Evolutionary conservation across 2,888 invertebrate species (phyloP).

Genomic region (Stenchaetothrips biformis): DNA sequence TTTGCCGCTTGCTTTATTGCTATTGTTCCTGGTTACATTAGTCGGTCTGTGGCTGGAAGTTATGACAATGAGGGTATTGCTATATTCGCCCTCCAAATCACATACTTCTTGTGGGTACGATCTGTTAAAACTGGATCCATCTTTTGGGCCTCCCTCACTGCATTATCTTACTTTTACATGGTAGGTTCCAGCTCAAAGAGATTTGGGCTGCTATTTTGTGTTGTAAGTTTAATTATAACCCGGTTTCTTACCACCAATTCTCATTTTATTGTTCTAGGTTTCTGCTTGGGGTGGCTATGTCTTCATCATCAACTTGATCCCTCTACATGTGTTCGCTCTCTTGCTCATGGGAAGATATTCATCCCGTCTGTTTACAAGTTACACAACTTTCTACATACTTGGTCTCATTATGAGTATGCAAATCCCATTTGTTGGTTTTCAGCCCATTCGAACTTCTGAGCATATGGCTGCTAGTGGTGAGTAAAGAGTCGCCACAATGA

Average conservation of each 20-base stretch:
- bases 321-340: constrained; percentile 92
- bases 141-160: constrained; percentile 91
- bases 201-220: not conserved
- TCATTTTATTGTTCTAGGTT: constrained; percentile 55
- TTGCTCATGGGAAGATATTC: constrained; percentile 94
- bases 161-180: constrained; percentile 99
- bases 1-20: constrained; percentile 99
- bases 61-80: constrained; percentile 99
- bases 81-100: constrained; percentile 97
- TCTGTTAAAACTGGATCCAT: constrained; percentile 96
- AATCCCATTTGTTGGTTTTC: constrained; percentile 93
- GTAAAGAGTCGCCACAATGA: constrained; percentile 33
- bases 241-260: not conserved
- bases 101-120: constrained; percentile 97
- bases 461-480: constrained; percentile 96
- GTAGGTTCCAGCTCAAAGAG: constrained; percentile 52
- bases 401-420: constrained; percentile 97
- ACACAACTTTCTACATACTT: constrained; percentile 93
- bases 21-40: constrained; percentile 98
- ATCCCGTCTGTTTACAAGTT: constrained; percentile 86
- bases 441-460: constrained; percentile 97
- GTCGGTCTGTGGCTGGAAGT: constrained; percentile 97
- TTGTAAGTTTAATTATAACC: not conserved
- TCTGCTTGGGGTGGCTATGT: constrained; percentile 99
- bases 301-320: constrained; percentile 98